These are phyloP conservation scores for Phthorimaea operculella DNA, from an alignment of 1,140 invertebrate genomes.

Conservation along the genomic window DNA sequence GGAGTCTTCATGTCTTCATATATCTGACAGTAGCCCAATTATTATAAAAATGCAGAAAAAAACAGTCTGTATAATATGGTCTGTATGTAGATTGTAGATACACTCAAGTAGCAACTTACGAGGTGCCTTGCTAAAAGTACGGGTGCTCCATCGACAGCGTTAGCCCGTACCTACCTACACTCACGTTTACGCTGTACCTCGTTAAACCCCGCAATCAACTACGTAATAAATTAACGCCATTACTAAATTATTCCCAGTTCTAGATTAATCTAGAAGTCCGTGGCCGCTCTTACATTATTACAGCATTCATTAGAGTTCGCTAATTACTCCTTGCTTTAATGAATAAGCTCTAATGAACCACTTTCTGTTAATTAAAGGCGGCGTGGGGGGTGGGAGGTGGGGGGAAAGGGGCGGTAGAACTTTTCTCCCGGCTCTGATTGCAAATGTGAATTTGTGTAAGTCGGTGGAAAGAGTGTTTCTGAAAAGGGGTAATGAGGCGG, in stretches of 20 bases:
- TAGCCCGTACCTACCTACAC: not conserved
- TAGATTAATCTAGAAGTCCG: conserved; percentile 64
- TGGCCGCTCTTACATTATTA: conserved; percentile 70
- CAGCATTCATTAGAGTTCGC: conserved; percentile 82
- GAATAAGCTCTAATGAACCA: conserved; percentile 88
- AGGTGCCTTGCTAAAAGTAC: too few relatives aligned
- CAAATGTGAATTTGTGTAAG: conserved; percentile 68
- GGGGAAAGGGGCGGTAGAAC: conserved; percentile 33
- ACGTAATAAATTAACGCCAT: conserved; percentile 62
- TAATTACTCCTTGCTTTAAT: conserved; percentile 88
- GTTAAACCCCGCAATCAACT: conserved; percentile 57
- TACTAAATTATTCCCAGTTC: conserved; percentile 66
- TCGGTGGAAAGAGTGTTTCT: conserved; percentile 62
- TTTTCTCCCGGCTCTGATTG: conserved; percentile 66
- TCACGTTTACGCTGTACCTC: conserved; percentile 14
- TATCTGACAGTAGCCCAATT: too few relatives aligned
- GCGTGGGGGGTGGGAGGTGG: conserved; percentile 45
- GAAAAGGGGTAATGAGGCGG: conserved; percentile 66
- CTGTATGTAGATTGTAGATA: too few relatives aligned
- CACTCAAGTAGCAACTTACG: too few relatives aligned
- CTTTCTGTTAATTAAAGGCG: conserved; percentile 87
- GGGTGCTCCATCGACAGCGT: not conserved
- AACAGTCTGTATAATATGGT: too few relatives aligned
- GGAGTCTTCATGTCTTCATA: too few relatives aligned
- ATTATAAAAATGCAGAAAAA: too few relatives aligned